phyloP scores from a whole-genome alignment of 2,888 invertebrate species.

The Cremastinae sp. region DNA sequence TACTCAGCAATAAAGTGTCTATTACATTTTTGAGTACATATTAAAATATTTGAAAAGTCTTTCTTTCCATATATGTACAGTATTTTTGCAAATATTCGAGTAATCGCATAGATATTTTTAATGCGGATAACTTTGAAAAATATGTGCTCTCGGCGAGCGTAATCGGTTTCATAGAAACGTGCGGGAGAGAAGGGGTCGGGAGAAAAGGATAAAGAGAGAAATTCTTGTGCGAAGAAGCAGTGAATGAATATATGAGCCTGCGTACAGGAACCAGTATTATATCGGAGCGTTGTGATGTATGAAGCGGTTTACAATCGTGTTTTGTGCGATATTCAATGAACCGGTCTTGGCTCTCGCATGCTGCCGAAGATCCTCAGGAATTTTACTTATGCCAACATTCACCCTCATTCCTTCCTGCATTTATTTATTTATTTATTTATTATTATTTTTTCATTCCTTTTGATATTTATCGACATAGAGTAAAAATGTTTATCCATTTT shows the following conservation, averaged over 20 bases:
- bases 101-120: too few species aligned
- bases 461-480: too few species aligned
- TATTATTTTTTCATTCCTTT: too few species aligned
- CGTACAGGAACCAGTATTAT: conserved; percentile 37
- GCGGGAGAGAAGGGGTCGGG: conserved; percentile 23
- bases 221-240: conserved; percentile 40
- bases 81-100: too few species aligned
- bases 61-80: too few species aligned
- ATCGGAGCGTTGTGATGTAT: conserved; percentile 43
- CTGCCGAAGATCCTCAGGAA: conserved; percentile 12
- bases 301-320: conserved; percentile 45
- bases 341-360: conserved; percentile 47
- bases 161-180: too few species aligned
- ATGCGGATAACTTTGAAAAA: conserved; percentile 38
- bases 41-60: too few species aligned
- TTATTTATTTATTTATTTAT: too few species aligned
- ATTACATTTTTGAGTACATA: too few species aligned
- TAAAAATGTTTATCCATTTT: too few species aligned
- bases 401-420: too few species aligned
- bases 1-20: too few species aligned
- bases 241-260: conserved; percentile 58
- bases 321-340: conserved; percentile 54
- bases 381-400: conserved; percentile 16
- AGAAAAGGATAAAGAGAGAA: neutral
- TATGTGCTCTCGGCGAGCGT: conserved; percentile 6